Evolutionary conservation across 2,888 invertebrate genomes (phyloP), one percentile per base, ranked within the genome.

Genomic region (Cremastobaeus sp.): DNA sequence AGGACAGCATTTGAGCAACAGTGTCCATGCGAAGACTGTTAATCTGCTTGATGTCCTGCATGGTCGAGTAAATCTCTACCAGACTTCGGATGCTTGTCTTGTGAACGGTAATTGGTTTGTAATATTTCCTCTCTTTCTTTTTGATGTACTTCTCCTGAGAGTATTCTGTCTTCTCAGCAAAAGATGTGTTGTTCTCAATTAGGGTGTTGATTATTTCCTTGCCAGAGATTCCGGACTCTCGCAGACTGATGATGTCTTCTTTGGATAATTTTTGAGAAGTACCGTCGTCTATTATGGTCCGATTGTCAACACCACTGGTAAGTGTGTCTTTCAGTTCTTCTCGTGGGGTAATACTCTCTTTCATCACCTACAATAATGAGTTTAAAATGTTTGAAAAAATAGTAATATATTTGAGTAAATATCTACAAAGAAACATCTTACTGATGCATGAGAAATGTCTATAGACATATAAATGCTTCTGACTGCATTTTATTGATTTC

Each of bases 61-160:
- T 92, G 52, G 92, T 91, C 84, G 94, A 95, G 88, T 95, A 95
- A 82, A 97, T 94, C 80, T 97, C 95, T 14, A 99, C 88, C n/a
- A 95, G 88, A 41, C 96, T 90, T 64, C n/a, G n/a, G n/a, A 98
- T 90, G 30, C 92, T 95, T 0, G 98, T 97, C 83, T 91, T 92
- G 3, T 94, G 89, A 45, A 98, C 90, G 77, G 93, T 93, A 11
- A 97, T 89, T 83, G 92, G 94, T 82, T 95, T 95, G 84, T 93
- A 94, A 88, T 97, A 98, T 88, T 98, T 98, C 80, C 94, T 94
- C 82, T 96, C 95, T 87, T 99, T 99, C 86, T 98, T 98, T 81
- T 94, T 94, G 37, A 98, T 90, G 87, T 98, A 99, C 86, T 98
- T 98, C 79, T 96, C 95, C 87, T 98, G 95, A 0, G 95, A 94